Conservation (phyloP, 2,797 vertebrate species). For the Lacerta viridis region DNA sequence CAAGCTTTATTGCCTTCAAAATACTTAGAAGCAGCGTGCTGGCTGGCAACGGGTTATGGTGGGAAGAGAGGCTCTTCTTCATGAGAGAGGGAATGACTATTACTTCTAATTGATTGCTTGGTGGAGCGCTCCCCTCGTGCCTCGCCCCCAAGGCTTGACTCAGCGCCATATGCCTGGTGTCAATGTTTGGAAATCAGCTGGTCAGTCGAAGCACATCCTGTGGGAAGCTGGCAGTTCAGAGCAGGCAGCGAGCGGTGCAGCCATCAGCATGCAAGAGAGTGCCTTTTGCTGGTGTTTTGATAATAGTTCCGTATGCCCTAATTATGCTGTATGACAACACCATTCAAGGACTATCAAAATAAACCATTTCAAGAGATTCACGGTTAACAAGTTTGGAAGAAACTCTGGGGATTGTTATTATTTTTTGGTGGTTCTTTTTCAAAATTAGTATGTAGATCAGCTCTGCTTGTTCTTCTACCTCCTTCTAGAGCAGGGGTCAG, state of each 20-base stretch:
- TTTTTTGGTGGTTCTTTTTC: slow-evolving; percentile 48
- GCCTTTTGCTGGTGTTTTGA: slow-evolving; percentile 70
- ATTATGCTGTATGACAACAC: slow-evolving; percentile 74
- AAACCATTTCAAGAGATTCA: slow-evolving; percentile 76
- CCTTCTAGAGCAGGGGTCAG: neutral
- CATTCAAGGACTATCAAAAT: slow-evolving; percentile 77
- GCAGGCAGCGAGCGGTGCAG: slow-evolving; percentile 44
- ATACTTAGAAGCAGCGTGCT: slow-evolving; percentile 58
- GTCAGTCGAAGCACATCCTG: slow-evolving; percentile 76
- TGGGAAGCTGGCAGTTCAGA: slow-evolving; percentile 66
- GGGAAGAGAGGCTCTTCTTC: slow-evolving; percentile 67
- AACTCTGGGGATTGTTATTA: slow-evolving; percentile 10
- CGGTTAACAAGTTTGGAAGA: slow-evolving; percentile 72
- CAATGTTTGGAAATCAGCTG: slow-evolving; percentile 82
- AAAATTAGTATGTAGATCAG: slow-evolving; percentile 41
- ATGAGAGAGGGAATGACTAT: slow-evolving; percentile 68
- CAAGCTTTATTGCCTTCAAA: slow-evolving; percentile 75
- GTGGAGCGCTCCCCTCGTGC: slow-evolving; percentile 76
- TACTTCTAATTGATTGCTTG: slow-evolving; percentile 81
- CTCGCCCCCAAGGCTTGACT: slow-evolving; percentile 77
- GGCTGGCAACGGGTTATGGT: slow-evolving; percentile 69
- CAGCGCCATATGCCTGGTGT: slow-evolving; percentile 82
- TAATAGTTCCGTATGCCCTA: slow-evolving; percentile 74
- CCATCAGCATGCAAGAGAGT: slow-evolving; percentile 65
- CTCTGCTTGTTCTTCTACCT: neutral